Conservation (phyloP, 2,888 invertebrate species). For the Leptinotarsa rubiginosa region DNA sequence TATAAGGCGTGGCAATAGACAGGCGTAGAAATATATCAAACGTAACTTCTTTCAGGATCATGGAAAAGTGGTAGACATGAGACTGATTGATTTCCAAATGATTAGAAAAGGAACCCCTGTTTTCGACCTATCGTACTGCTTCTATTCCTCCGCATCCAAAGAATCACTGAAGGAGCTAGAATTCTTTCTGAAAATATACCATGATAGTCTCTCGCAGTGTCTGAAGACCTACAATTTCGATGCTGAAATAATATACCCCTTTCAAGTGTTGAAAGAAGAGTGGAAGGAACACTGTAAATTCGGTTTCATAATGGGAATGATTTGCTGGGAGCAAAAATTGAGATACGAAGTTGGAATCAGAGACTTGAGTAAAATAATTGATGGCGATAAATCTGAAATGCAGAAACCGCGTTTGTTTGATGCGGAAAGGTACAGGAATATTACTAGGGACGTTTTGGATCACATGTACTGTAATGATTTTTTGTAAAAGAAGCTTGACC, state of each 20-base stretch:
- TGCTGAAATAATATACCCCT: constrained; percentile 55
- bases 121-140: constrained; percentile 59
- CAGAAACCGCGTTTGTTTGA: background rate
- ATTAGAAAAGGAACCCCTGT: constrained; percentile 45
- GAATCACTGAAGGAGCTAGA: constrained; percentile 55
- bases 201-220: constrained; percentile 53
- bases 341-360: background rate
- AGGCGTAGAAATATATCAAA: too few species aligned
- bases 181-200: constrained; percentile 56
- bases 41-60: constrained; percentile 21
- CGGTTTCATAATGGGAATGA: constrained; percentile 27
- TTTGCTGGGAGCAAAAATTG: constrained; percentile 25
- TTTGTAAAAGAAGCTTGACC: constrained; percentile 4
- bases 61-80: constrained; percentile 29
- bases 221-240: constrained; percentile 53
- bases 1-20: too few species aligned
- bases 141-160: constrained; percentile 57
- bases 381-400: constrained; percentile 13
- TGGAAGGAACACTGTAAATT: constrained; percentile 49
- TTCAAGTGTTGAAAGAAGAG: constrained; percentile 48
- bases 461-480: constrained; percentile 32
- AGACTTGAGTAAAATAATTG: constrained; percentile 26
- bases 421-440: constrained; percentile 7
- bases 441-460: constrained; percentile 7
- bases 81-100: constrained; percentile 42